Conservation (phyloP, 2,797 vertebrate genomes). For the Perodicticus potto region DNA sequence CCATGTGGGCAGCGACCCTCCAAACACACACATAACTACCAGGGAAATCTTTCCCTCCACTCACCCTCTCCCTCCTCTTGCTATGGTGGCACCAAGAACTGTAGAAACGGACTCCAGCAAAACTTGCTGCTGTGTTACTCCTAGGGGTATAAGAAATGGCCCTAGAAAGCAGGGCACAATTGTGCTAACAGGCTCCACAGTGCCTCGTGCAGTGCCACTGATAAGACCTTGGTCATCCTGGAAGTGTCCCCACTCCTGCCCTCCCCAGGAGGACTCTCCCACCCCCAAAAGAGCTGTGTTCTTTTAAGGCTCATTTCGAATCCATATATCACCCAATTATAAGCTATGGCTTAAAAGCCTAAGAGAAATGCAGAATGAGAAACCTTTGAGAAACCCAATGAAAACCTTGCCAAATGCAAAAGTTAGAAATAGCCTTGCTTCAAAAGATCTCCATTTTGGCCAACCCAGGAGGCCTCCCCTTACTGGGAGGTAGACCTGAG, state of each 20-base stretch:
- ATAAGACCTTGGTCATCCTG: not conserved
- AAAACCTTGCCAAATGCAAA: constrained; percentile 27
- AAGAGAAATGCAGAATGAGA: not conserved
- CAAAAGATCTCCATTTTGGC: not conserved
- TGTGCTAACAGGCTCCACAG: not conserved
- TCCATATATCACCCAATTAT: not conserved
- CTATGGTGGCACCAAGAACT: not conserved
- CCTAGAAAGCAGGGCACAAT: not conserved
- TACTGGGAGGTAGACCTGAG: not conserved
- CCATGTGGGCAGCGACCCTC: not conserved
- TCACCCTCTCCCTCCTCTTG: not conserved
- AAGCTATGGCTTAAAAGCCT: not conserved
- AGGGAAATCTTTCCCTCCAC: not conserved
- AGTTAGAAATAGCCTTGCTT: not conserved
- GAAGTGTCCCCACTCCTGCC: not conserved
- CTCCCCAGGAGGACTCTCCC: not conserved
- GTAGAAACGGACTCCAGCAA: not conserved
- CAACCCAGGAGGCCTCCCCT: not conserved
- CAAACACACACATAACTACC: not conserved
- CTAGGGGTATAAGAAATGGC: not conserved
- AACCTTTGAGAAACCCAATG: not conserved
- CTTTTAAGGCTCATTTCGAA: constrained; percentile 27
- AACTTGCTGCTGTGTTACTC: not conserved
- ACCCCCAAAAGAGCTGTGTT: not conserved
- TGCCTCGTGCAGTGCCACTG: not conserved